Conservation (phyloP, 1,140 invertebrate genomes). For the Camponotus floridanus region DNA sequence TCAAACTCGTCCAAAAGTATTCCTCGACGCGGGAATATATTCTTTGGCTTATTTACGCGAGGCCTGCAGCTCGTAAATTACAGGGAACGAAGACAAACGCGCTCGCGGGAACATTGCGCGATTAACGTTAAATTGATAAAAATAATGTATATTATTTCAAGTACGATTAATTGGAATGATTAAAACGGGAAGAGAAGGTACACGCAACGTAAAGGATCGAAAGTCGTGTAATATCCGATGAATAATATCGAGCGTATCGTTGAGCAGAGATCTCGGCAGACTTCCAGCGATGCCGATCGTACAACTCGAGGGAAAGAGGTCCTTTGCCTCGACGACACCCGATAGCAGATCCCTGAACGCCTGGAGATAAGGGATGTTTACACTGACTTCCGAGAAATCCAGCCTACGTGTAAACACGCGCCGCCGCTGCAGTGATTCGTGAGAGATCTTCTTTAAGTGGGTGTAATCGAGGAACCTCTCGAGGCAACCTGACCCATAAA, state of each 20-base stretch:
- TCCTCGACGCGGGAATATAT: slow-evolving; percentile 6
- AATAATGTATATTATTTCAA: not conserved
- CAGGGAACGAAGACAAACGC: slow-evolving; percentile 3
- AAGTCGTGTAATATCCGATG: not conserved
- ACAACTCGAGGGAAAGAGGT: slow-evolving; percentile 9
- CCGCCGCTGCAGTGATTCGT: slow-evolving; percentile 60
- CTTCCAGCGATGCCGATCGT: slow-evolving; percentile 6
- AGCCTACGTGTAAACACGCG: slow-evolving; percentile 64
- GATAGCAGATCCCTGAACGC: slow-evolving; percentile 32
- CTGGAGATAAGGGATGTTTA: slow-evolving; percentile 67
- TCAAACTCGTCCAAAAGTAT: slow-evolving; percentile 23
- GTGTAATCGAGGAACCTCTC: slow-evolving; percentile 64
- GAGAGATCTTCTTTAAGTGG: slow-evolving; percentile 62
- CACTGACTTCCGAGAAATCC: slow-evolving; percentile 63
- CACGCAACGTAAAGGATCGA: not conserved
- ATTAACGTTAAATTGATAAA: slow-evolving; percentile 10
- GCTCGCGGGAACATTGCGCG: not conserved
- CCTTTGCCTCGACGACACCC: slow-evolving; percentile 31
- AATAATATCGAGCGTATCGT: slow-evolving; percentile 17
- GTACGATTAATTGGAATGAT: slow-evolving; percentile 9
- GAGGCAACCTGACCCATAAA: slow-evolving; percentile 65
- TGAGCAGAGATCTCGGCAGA: slow-evolving; percentile 21
- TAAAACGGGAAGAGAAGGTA: not conserved
- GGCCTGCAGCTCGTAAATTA: not conserved
- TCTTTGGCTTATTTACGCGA: slow-evolving; percentile 10